Conservation (phyloP, 2,797 vertebrate species). For the Cynopterus sphinx region DNA sequence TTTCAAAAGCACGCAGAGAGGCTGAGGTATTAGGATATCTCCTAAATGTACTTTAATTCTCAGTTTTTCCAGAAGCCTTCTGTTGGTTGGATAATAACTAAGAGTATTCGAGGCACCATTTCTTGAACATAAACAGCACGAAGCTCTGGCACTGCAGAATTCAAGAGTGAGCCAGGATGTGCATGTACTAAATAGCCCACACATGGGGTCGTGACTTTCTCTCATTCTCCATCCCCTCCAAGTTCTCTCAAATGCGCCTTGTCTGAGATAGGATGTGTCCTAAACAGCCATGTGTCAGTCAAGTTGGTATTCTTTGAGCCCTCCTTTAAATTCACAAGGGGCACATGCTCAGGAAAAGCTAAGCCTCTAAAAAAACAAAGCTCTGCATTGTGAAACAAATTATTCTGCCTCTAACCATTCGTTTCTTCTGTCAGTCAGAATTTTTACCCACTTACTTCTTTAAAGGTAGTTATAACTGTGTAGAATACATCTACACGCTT, state of each 20-base stretch:
- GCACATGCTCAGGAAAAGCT: background rate
- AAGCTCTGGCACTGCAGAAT: background rate
- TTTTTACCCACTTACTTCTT: background rate
- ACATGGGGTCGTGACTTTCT: background rate
- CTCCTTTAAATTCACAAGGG: background rate
- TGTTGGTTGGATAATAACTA: background rate
- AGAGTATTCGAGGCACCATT: background rate
- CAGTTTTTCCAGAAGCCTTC: background rate
- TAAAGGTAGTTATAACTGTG: background rate
- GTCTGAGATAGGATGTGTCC: background rate
- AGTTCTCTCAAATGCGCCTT: background rate
- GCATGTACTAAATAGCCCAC: background rate
- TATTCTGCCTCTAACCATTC: background rate
- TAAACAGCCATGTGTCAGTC: fast-evolving
- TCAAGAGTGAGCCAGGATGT: background rate
- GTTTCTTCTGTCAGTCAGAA: background rate
- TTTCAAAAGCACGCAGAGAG: background rate
- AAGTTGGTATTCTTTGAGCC: background rate
- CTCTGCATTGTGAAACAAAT: background rate
- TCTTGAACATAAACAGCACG: background rate
- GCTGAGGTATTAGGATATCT: background rate
- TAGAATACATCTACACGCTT: background rate
- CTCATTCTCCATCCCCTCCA: background rate
- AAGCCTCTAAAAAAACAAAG: background rate
- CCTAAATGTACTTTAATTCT: background rate